Evolutionary conservation across 1,140 invertebrate genomes (phyloP), one percentile per base, ranked within the genome.

Genomic region (Meloidogyne floridensis): DNA sequence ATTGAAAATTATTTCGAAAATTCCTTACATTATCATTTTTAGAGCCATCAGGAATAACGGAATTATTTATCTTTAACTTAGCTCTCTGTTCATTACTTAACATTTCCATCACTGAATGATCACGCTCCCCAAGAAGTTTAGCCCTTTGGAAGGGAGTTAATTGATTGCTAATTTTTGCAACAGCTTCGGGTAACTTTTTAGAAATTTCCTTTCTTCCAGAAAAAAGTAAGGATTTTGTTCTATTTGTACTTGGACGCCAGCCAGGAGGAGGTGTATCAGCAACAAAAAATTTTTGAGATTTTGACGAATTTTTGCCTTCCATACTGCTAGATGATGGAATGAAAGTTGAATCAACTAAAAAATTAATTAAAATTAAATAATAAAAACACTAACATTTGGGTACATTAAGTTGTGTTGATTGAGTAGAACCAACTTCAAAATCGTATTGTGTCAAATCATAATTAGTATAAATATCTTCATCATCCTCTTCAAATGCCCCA

Each of bases 361-460:
- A 72, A 8, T 75, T n/a, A 18, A 9, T 18, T 84, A 7, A 72
- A 53, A 70, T 18, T 10, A 80, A 76, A 51, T 83, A 59, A 47
- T 8, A 15, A 10, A 18, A 80, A 74, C 13, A n/a, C 32, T 32
- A 32, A 80, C 80, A 80, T 56, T 81, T 74, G 5, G 80, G 76
- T 32, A 79, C 13, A 11, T 74, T 71, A 42, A 54, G 9, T 81
- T 80, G 80, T 71, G 53, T 51, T 18, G 82, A 56, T 43, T 65
- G 51, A 43, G 47, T 75, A 43, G 56, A 54, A 77, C 87, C 84
- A 91, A 88, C n/a, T 32, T 90, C 92, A 91, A 96, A 97, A 90
- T 99, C 96, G 90, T 99, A 99, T 74, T 94, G 93, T 0, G 94
- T 93, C 93, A 98, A 94, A 87, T 97, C 95, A 85, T 98, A 96